A percentile compares a stretch with the other conserved stretches of the same genome.
phyloP scores from a whole-genome alignment of 1,140 invertebrate species.

The Pemphigus obesinymphae region DNA sequence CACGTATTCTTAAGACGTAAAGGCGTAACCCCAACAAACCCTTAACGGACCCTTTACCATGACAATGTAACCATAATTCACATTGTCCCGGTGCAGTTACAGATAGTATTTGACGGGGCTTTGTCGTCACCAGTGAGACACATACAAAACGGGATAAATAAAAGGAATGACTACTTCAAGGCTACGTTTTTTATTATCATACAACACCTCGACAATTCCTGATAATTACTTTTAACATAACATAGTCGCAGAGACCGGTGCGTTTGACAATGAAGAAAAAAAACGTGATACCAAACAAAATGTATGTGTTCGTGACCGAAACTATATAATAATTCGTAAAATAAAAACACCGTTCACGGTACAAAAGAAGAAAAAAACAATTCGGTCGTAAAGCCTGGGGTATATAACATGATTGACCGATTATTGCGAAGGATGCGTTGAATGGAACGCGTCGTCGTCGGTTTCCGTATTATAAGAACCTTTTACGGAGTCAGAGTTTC shows the following conservation, averaged over 20 bases:
- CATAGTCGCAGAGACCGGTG: not conserved
- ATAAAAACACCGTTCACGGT: too few relatives aligned
- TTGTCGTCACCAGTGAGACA: not conserved
- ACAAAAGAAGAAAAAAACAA: too few relatives aligned
- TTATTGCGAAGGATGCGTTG: too few relatives aligned
- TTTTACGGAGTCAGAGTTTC: not conserved
- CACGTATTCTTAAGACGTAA: too few relatives aligned
- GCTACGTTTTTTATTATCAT: not conserved
- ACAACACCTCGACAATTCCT: not conserved
- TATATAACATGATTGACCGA: too few relatives aligned
- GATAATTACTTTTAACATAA: not conserved
- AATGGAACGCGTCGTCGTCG: not conserved
- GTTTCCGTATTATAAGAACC: not conserved
- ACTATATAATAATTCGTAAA: too few relatives aligned
- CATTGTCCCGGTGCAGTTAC: not conserved
- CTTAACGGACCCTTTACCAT: not conserved
- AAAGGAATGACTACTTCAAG: not conserved
- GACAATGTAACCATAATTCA: conserved; percentile 27
- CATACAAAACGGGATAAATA: conserved; percentile 10
- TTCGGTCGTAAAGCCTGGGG: too few relatives aligned
- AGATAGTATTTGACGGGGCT: not conserved
- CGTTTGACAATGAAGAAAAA: not conserved
- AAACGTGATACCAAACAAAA: not conserved
- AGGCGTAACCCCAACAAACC: too few relatives aligned
- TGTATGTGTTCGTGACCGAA: not conserved